Evolutionary conservation across 92 coral and sea anemone genomes (phyloP), one percentile per base, ranked within the genome.

Genomic region (Porites lobata): DNA sequence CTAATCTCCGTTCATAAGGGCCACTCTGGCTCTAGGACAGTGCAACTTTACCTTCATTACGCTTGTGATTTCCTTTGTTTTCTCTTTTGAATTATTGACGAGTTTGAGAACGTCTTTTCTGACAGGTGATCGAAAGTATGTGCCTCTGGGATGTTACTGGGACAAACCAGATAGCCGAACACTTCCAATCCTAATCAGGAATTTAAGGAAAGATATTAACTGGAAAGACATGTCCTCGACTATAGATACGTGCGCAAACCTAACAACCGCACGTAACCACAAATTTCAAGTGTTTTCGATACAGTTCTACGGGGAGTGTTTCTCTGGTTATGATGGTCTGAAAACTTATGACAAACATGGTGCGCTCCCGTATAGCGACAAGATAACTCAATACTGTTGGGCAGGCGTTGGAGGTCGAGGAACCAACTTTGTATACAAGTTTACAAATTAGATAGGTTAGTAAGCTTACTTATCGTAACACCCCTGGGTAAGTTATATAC

Each of bases 301-400:
- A 12, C 95, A 93, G 87, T 90, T 69, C 85, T 93, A 90, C 22
- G 95, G 93, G 15, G 95, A 90, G 82, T 93, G 95, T 57, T 93
- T 87, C 91, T 86, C 95, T 2, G 93, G 92, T 9, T 24, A 72
- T 6, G 43, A 83, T 10, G 95, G 91, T 14, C 80, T 75, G 20
- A 8, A 56, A 8, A 93, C 80, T 0, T 86, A 65, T 82, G 82
- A 85, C 12, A 82, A 77, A 69, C 82, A 86, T 56, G 91, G 92
- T n/a, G 12, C 50, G 3, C 18, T 21, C 19, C 52, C 52, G 1
- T 84, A 84, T 53, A 53, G 73, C 14, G 88, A 83, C 11, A 18
- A 19, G 2, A 20, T 26, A 0, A 59, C 65, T 18, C 51, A 59
- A 2, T 14, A 82, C 65, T 93, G 95, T 32, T 90, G 93, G 93